Evolutionary conservation across 2,797 vertebrate genomes (phyloP), one percentile per base, ranked within the genome.

Genomic region (Pantherophis alleghaniensis): DNA sequence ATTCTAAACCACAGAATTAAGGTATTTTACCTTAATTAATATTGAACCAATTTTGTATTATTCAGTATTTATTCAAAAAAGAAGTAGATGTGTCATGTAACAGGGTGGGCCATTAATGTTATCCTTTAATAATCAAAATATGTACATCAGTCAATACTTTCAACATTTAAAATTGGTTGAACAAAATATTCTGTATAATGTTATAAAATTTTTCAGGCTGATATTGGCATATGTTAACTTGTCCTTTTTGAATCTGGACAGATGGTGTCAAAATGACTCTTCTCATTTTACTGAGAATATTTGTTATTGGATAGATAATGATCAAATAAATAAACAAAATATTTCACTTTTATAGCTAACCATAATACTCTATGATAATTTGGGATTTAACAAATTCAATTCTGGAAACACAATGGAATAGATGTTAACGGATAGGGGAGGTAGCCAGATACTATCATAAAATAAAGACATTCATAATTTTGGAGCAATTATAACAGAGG

Each of bases 281-380:
- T 83, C 37, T 24, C 20, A 47, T 83, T 83, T 83, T 83, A 83
- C 20, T 47, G 74, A 83, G 3, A 83, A 83, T 83, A 22, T 42
- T 79, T 83, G 37, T 83, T 24, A 47, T 12, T 83, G 10, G 22
- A 83, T 47, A 47, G 74, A 22, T 83, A 83, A 83, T 12, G 37
- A 83, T 83, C 5, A 7, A 83, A 47, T 12, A 83, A 83, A 42
- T 83, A 22, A 83, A 22, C 74, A 79, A 47, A 83, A 47, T 79
- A 94, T 91, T 96, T 97, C 94, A 95, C 91, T 95, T 96, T 96
- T 96, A 96, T 91, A 92, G 53, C 89, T 91, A 94, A 93, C 0
- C 60, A 20, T 69, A 89, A 91, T 91, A 37, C 94, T 90, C 61
- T 59, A n/a, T 90, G 95, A 93, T 93, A 95, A 89, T 93, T 95